Evolutionary conservation across 2,113 vertebrate species (phyloP).

Genomic region (Neolamprologus hecqui): DNA sequence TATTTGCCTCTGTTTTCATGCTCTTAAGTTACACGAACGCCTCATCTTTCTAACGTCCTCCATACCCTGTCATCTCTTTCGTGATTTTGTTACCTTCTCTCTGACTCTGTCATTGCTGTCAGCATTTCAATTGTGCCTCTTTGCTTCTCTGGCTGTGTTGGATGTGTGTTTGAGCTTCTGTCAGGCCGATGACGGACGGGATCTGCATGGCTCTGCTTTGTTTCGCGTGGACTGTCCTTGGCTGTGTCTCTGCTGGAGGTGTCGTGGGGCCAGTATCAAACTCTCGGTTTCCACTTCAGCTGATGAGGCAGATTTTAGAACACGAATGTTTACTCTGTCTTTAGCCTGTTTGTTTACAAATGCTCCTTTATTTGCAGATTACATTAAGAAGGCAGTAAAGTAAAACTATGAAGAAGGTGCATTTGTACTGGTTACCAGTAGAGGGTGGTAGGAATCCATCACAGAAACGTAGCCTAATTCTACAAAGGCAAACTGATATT

Average conservation of each 20-base stretch:
- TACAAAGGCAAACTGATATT: background rate
- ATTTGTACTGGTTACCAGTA: conserved; percentile 2
- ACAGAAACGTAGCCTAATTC: background rate
- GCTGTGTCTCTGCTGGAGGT: conserved; percentile 52
- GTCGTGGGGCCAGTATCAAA: conserved; percentile 34
- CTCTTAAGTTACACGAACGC: conserved; percentile 28
- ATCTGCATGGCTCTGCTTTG: conserved; percentile 67
- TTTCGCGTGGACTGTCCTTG: conserved; percentile 31
- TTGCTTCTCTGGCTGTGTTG: conserved; percentile 34
- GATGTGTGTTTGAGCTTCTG: conserved; percentile 48
- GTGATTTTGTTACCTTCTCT: background rate
- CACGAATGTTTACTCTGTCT: background rate
- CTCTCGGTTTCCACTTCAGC: background rate
- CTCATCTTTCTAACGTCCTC: conserved; percentile 15
- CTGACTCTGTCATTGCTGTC: conserved; percentile 19
- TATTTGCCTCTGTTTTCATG: conserved; percentile 57
- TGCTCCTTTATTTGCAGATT: background rate
- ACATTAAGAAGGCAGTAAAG: background rate
- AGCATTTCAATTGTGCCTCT: conserved; percentile 2
- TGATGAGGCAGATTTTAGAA: background rate
- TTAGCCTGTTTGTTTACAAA: background rate
- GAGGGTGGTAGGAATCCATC: conserved; percentile 23
- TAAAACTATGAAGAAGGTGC: background rate
- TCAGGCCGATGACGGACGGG: conserved; percentile 5
- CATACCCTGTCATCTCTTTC: conserved; percentile 1